A percentile compares a stretch with the other conserved stretches of the same genome.
These are phyloP conservation scores for Siniperca undulata DNA, from an alignment of 2,797 vertebrate species.

Conservation along the genomic window DNA sequence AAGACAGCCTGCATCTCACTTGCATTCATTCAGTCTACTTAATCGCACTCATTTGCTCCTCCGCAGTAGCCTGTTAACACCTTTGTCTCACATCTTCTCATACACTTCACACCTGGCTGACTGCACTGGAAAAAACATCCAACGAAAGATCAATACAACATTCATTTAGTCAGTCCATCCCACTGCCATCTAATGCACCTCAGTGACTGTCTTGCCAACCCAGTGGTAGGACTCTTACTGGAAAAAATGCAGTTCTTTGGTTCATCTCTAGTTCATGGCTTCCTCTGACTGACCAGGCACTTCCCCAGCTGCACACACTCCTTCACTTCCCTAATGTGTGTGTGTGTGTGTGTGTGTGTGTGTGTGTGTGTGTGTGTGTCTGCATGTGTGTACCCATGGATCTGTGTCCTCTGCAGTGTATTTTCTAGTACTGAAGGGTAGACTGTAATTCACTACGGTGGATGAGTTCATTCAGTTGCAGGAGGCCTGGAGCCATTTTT, in stretches of 20 bases:
- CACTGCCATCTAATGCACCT: slow-evolving; percentile 32
- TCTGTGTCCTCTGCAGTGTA: slow-evolving; percentile 25
- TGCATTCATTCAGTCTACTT: neutral
- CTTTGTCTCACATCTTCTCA: slow-evolving; percentile 31
- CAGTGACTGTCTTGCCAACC: slow-evolving; percentile 19
- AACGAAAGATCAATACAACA: slow-evolving; percentile 42
- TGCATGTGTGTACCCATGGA: neutral
- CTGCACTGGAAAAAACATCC: slow-evolving; percentile 29
- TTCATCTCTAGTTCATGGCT: slow-evolving; percentile 41
- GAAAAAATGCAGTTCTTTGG: slow-evolving; percentile 24
- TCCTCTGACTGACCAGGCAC: slow-evolving; percentile 29
- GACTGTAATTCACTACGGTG: slow-evolving; percentile 6
- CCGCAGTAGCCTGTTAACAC: slow-evolving; percentile 14
- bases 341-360: neutral
- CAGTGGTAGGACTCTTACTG: slow-evolving; percentile 26
- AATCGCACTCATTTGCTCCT: slow-evolving; percentile 4
- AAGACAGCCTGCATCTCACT: neutral
- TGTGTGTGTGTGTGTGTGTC: neutral
- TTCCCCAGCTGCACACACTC: slow-evolving; percentile 27
- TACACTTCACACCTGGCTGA: slow-evolving; percentile 40
- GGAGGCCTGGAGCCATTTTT: slow-evolving; percentile 23
- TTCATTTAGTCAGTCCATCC: slow-evolving; percentile 22
- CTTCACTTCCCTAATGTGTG: neutral
- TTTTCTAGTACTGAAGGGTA: neutral
- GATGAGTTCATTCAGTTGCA: slow-evolving; percentile 14